Conservation (phyloP, 2,113 vertebrate species). For the western clawed frog (Xenopus tropicalis) region DNA sequence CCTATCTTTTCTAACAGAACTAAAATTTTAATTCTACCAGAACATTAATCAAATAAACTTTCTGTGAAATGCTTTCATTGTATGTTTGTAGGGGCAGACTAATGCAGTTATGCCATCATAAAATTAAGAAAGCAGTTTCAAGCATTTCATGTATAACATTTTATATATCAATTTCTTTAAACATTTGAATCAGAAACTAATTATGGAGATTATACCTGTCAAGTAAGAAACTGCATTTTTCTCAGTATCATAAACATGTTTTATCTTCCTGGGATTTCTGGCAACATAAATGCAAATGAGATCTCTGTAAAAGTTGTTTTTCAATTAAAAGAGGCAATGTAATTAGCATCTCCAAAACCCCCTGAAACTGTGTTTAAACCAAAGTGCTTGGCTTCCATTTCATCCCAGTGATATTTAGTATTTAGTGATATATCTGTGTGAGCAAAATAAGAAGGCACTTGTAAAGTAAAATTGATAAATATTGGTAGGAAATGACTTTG, state of each 20-base stretch:
- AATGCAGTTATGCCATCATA: neutral
- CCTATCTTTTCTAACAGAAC: too few relatives aligned
- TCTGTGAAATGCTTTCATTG: neutral
- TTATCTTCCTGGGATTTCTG: constrained; percentile 35
- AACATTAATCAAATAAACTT: too few relatives aligned
- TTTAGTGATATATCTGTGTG: neutral
- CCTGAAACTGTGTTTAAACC: constrained; percentile 8
- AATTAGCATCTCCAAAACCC: constrained; percentile 15
- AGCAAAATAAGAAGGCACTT: neutral
- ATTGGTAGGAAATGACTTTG: neutral
- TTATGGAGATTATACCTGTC: constrained; percentile 31
- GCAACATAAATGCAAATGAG: constrained; percentile 38
- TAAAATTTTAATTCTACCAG: too few relatives aligned
- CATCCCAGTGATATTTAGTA: neutral
- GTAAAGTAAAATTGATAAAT: neutral
- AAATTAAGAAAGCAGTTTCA: neutral
- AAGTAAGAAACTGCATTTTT: neutral
- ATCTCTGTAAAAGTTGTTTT: constrained; percentile 11
- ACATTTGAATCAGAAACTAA: constrained; percentile 7
- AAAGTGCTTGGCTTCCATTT: neutral
- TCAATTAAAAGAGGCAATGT: constrained; percentile 32
- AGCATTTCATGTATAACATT: neutral
- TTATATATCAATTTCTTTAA: constrained; percentile 14
- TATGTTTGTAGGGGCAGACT: neutral
- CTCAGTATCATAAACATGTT: constrained; percentile 24